Evolutionary conservation across 2,113 vertebrate genomes (phyloP).

Genomic region (Pedetes capensis): DNA sequence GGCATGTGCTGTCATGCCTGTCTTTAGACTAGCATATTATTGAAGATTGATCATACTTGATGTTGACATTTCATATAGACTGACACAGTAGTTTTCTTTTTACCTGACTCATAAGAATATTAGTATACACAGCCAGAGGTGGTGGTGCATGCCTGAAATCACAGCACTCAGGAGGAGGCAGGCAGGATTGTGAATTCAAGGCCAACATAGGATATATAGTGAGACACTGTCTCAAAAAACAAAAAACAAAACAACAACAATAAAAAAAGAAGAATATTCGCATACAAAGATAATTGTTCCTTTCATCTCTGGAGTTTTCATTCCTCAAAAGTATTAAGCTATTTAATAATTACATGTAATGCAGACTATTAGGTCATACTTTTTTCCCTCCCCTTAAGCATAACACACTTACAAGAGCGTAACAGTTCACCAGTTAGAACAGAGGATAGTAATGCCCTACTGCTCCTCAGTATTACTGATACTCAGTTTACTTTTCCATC

Average conservation of each 20-base stretch:
- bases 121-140: neutral
- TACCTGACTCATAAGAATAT: neutral
- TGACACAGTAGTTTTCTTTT: conserved; percentile 16
- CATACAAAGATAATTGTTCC: neutral
- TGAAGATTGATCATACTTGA: neutral
- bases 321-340: neutral
- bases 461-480: neutral
- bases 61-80: neutral
- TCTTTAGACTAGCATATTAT: neutral
- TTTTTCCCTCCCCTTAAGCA: conserved; percentile 1
- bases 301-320: neutral
- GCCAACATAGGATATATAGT: neutral
- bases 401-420: neutral
- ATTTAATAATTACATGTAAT: conserved; percentile 24
- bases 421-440: neutral
- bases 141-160: too few relatives aligned
- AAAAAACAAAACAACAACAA: too few relatives aligned
- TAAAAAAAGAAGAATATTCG: neutral
- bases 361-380: neutral
- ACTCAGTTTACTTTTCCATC: neutral
- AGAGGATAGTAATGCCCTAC: neutral
- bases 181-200: too few relatives aligned
- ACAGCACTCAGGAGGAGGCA: neutral
- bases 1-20: too few relatives aligned
- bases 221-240: too few relatives aligned